A percentile compares a stretch with the other conserved stretches of the same genome.
Conservation (phyloP, 2,113 vertebrate species). For the Podilymbus podiceps region DNA sequence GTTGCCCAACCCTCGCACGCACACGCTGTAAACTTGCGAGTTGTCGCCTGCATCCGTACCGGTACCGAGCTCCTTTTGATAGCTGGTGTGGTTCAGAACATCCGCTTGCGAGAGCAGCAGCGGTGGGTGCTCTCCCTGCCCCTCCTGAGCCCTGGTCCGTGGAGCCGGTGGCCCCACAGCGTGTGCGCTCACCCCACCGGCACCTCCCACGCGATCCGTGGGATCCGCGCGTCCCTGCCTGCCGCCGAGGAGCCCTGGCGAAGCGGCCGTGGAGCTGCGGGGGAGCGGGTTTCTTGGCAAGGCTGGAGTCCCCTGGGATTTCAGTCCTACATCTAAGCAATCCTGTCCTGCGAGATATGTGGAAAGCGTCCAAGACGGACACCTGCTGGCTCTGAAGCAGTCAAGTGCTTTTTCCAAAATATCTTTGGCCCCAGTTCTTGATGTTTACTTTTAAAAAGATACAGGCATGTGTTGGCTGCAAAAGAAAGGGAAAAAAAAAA, state of each 20-base stretch:
- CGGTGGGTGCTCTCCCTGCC: rapidly evolving
- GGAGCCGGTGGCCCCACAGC: background rate
- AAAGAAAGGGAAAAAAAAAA: background rate
- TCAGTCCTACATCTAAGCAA: background rate
- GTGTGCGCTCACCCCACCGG: background rate
- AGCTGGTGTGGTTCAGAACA: background rate
- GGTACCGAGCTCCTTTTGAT: background rate
- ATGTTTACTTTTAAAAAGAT: constrained; percentile 30
- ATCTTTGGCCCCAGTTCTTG: background rate
- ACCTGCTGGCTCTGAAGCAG: constrained; percentile 59
- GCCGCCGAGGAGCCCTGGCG: rapidly evolving
- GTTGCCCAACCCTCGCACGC: background rate
- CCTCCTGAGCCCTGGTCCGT: rapidly evolving
- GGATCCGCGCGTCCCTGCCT: background rate
- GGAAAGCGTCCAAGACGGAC: constrained; percentile 20
- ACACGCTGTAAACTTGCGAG: background rate
- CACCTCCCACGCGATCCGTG: rapidly evolving
- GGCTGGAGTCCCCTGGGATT: background rate
- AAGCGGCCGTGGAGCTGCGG: background rate
- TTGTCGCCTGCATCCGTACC: background rate
- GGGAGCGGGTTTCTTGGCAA: background rate
- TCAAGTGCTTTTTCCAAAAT: constrained; percentile 32
- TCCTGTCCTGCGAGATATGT: background rate
- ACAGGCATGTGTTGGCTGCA: background rate
- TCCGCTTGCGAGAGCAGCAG: too few relatives aligned